phyloP scores from a whole-genome alignment of 2,888 invertebrate genomes.

The Ormyrus pomaceus region DNA sequence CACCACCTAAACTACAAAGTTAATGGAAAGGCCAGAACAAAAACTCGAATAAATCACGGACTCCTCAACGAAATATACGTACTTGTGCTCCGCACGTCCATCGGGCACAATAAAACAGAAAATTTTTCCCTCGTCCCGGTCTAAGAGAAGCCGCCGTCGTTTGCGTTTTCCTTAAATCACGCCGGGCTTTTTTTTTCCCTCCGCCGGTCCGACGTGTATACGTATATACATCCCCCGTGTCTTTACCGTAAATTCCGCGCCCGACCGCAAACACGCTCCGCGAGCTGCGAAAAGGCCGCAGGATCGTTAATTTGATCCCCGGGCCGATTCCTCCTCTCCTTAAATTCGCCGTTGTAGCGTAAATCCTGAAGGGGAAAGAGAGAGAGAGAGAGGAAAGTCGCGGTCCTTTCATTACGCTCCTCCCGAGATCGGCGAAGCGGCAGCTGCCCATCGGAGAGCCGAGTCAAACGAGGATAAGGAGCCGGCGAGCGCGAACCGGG shows the following conservation, averaged over 20 bases:
- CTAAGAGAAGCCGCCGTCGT: conserved; percentile 23
- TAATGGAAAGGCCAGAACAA: too few species aligned
- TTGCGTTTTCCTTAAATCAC: conserved; percentile 45
- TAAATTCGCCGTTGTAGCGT: background rate
- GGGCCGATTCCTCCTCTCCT: conserved; percentile 38
- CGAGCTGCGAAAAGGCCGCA: conserved; percentile 29
- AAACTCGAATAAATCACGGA: too few species aligned
- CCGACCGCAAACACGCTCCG: conserved; percentile 28
- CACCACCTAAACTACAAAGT: too few species aligned
- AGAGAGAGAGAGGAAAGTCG: background rate
- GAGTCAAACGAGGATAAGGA: too few species aligned
- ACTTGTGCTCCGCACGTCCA: background rate
- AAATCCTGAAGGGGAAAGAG: background rate
- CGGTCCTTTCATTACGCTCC: conserved; percentile 6
- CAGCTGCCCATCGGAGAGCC: too few species aligned
- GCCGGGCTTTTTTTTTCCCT: background rate
- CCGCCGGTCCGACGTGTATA: too few species aligned
- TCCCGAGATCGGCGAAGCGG: too few species aligned
- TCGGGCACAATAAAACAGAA: conserved; percentile 38
- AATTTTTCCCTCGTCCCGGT: background rate
- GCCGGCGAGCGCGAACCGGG: too few species aligned
- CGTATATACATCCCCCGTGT: background rate
- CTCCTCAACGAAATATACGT: too few species aligned
- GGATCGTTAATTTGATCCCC: conserved; percentile 54
- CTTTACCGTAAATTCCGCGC: conserved; percentile 41